phyloP scores from a whole-genome alignment of 2,888 invertebrate genomes.

The Marronus borbonicus region DNA sequence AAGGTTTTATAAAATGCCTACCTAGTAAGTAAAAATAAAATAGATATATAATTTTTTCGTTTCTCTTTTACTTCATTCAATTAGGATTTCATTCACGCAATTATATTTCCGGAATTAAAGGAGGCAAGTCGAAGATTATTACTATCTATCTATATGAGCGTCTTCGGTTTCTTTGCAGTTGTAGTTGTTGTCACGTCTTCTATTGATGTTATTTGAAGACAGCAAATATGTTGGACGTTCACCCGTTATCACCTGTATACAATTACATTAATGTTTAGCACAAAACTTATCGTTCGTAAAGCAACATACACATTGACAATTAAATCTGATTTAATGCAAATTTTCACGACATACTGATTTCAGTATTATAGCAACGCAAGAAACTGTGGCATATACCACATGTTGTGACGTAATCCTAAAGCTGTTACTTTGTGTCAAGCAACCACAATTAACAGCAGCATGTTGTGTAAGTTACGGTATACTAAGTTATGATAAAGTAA shows the following conservation, averaged over 20 bases:
- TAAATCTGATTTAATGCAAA: no score
- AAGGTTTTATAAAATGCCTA: constrained; percentile 45
- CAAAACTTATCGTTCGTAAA: no score
- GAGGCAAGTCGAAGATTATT: constrained; percentile 45
- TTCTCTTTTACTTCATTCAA: constrained; percentile 29
- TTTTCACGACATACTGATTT: no score
- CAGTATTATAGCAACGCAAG: no score
- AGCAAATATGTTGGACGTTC: constrained; percentile 60
- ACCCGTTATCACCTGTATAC: constrained; percentile 65
- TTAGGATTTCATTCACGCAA: constrained; percentile 17
- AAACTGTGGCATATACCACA: no score
- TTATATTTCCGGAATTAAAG: constrained; percentile 8
- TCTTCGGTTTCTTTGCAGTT: constrained; percentile 67
- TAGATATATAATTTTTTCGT: constrained; percentile 39
- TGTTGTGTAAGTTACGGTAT: no score
- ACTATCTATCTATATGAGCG: constrained; percentile 67
- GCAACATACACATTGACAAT: no score
- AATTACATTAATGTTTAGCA: constrained; percentile 28
- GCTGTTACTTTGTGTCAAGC: no score
- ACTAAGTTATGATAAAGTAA: no score
- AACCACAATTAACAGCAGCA: no score
- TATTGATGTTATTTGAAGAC: constrained; percentile 58
- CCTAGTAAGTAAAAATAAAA: constrained; percentile 46
- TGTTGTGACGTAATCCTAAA: no score
- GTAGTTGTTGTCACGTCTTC: constrained; percentile 66